Conservation (phyloP, 2,888 invertebrate species). For the Pseudoips prasinana region DNA sequence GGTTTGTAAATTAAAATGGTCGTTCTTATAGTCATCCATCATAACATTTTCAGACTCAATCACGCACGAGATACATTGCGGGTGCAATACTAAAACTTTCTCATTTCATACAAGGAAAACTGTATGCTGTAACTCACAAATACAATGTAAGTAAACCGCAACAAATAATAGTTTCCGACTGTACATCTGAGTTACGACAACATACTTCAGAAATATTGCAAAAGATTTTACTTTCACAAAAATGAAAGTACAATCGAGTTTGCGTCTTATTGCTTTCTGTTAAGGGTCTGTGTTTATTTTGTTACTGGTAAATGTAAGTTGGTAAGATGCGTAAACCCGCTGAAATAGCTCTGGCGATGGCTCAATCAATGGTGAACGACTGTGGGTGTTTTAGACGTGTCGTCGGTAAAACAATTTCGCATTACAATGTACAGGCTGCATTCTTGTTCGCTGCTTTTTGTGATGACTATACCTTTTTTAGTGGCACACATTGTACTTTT, state of each 20-base stretch:
- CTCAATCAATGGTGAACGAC: slow-evolving; percentile 69
- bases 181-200: slow-evolving; percentile 70
- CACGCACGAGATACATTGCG: slow-evolving; percentile 34
- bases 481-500: slow-evolving; percentile 12
- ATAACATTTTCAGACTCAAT: slow-evolving; percentile 21
- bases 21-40: slow-evolving; percentile 6
- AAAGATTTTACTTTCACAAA: slow-evolving; percentile 9
- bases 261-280: fast-evolving
- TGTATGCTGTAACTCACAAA: slow-evolving; percentile 59
- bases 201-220: slow-evolving; percentile 54
- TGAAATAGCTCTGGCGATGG: slow-evolving; percentile 67
- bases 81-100: slow-evolving; percentile 45
- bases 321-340: slow-evolving; percentile 52
- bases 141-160: slow-evolving; percentile 73
- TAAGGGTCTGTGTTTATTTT: slow-evolving; percentile 13
- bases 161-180: slow-evolving; percentile 75
- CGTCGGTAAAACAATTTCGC: slow-evolving; percentile 72
- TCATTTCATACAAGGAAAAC: slow-evolving; percentile 58
- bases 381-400: slow-evolving; percentile 64
- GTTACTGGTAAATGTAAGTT: slow-evolving; percentile 23
- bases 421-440: slow-evolving; percentile 61
- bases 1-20: too few species aligned
- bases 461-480: slow-evolving; percentile 5
- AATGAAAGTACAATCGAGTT: neutral
- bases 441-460: slow-evolving; percentile 30